Evolutionary conservation across 2,888 invertebrate species (phyloP).

Genomic region (Drosophila tripunctata): DNA sequence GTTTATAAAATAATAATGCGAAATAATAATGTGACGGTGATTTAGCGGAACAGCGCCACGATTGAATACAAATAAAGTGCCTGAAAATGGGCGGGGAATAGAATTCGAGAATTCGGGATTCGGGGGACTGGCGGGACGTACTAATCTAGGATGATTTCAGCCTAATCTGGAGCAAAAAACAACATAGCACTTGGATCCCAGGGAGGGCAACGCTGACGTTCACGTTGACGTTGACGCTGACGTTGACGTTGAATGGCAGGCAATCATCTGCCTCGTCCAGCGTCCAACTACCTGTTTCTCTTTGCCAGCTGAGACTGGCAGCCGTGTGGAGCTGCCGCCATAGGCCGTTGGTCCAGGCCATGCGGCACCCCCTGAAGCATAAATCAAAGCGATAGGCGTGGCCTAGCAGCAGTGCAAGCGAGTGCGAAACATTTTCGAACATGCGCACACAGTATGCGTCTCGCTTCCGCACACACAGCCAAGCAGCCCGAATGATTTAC

Average conservation of each 20-base stretch:
- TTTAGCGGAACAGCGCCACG: slow-evolving; percentile 81
- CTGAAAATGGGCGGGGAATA: slow-evolving; percentile 18
- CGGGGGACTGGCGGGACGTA: slow-evolving; percentile 47
- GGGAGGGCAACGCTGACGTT: slow-evolving; percentile 5
- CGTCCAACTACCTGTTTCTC: slow-evolving; percentile 77
- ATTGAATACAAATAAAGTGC: slow-evolving; percentile 83
- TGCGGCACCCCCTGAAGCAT: slow-evolving; percentile 71
- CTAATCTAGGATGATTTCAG: slow-evolving; percentile 81
- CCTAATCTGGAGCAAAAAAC: slow-evolving; percentile 78
- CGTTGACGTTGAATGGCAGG: slow-evolving; percentile 47
- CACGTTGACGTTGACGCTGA: background rate
- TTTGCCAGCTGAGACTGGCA: slow-evolving; percentile 39
- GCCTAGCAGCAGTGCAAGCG: slow-evolving; percentile 48
- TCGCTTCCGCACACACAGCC: slow-evolving; percentile 47
- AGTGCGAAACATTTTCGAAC: slow-evolving; percentile 51
- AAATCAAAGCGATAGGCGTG: slow-evolving; percentile 79
- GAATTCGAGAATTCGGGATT: slow-evolving; percentile 3
- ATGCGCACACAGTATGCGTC: slow-evolving; percentile 44
- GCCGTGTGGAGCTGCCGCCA: slow-evolving; percentile 51
- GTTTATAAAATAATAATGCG: slow-evolving; percentile 82
- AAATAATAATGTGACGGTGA: slow-evolving; percentile 82
- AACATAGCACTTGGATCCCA: slow-evolving; percentile 22
- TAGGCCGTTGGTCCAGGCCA: slow-evolving; percentile 70
- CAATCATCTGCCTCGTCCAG: slow-evolving; percentile 66
- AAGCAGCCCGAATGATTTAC: slow-evolving; percentile 71